Evolutionary conservation across 2,797 vertebrate genomes (phyloP).

Genomic region (Cryptoblepharus egeriae): DNA sequence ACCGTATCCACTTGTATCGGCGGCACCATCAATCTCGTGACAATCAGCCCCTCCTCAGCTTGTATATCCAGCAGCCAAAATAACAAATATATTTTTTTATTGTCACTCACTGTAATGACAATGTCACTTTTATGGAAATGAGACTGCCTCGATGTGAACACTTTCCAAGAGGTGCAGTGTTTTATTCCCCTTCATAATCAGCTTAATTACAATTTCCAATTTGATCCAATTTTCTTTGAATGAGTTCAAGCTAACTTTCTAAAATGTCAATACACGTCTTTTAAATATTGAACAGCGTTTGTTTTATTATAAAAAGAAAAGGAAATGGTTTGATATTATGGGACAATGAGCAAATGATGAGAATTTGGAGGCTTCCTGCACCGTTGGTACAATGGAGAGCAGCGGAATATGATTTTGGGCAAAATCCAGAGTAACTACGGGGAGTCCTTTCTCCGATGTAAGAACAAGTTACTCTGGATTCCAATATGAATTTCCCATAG

Average conservation of each 20-base stretch:
- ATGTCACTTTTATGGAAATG: constrained; percentile 11
- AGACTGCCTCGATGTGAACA: neutral
- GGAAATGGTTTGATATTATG: neutral
- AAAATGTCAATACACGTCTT: neutral
- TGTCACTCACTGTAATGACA: neutral
- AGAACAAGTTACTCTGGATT: too few relatives aligned
- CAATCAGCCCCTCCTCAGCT: constrained; percentile 26
- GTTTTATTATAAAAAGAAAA: neutral
- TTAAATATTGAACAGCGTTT: neutral
- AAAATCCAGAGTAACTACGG: too few relatives aligned
- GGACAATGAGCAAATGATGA: neutral
- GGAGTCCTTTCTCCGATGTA: too few relatives aligned
- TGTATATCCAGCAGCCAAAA: constrained; percentile 6
- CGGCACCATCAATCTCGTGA: neutral
- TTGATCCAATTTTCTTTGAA: constrained; percentile 16
- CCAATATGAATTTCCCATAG: too few relatives aligned
- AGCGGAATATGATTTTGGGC: neutral
- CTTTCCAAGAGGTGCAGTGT: neutral
- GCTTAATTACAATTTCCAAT: constrained; percentile 16
- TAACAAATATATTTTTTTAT: neutral
- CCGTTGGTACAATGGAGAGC: too few relatives aligned
- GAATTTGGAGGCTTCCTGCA: neutral
- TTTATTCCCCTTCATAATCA: neutral
- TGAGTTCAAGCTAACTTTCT: constrained; percentile 27
- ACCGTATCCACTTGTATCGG: neutral